Percentiles rank a stretch among this genome's conserved stretches.
Evolutionary conservation across 2,113 vertebrate genomes (phyloP).

Genomic region (Apistogramma diplotaenia): DNA sequence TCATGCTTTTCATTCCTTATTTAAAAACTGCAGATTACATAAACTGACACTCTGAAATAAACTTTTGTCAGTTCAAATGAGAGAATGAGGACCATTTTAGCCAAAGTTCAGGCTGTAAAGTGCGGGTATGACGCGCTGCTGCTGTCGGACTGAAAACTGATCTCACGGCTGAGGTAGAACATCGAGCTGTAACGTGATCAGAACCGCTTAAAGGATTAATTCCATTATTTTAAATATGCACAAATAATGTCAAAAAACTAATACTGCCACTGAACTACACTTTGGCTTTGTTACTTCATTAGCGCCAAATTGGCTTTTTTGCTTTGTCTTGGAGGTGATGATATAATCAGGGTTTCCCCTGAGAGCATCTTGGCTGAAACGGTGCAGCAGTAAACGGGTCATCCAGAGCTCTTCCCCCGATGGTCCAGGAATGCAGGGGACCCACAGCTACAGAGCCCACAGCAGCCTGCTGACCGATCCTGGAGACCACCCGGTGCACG

Average conservation of each 20-base stretch:
- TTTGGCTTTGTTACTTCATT: not conserved
- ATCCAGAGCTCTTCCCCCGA: slow-evolving; percentile 70
- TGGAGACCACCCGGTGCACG: slow-evolving; percentile 90
- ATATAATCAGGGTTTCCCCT: slow-evolving; percentile 64
- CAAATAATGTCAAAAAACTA: not conserved
- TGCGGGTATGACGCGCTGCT: not conserved
- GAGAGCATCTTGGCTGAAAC: slow-evolving; percentile 83
- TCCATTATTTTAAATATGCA: slow-evolving; percentile 9
- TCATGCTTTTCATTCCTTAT: not conserved
- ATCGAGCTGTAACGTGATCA: not conserved
- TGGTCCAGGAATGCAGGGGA: slow-evolving; percentile 87
- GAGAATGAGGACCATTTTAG: not conserved
- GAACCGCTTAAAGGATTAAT: not conserved
- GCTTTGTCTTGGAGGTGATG: not conserved
- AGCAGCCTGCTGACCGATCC: slow-evolving; percentile 83
- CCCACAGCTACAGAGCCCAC: slow-evolving; percentile 85
- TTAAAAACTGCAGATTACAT: not conserved
- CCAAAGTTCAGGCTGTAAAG: not conserved
- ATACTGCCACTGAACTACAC: slow-evolving; percentile 15
- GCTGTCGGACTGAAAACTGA: not conserved
- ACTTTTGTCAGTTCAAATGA: not conserved
- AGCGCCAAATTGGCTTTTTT: not conserved
- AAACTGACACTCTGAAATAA: not conserved
- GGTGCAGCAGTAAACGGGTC: slow-evolving; percentile 88
- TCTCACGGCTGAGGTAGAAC: slow-evolving; percentile 57